Evolutionary conservation across 2,797 vertebrate genomes (phyloP).

Genomic region (Astyanax mexicanus): DNA sequence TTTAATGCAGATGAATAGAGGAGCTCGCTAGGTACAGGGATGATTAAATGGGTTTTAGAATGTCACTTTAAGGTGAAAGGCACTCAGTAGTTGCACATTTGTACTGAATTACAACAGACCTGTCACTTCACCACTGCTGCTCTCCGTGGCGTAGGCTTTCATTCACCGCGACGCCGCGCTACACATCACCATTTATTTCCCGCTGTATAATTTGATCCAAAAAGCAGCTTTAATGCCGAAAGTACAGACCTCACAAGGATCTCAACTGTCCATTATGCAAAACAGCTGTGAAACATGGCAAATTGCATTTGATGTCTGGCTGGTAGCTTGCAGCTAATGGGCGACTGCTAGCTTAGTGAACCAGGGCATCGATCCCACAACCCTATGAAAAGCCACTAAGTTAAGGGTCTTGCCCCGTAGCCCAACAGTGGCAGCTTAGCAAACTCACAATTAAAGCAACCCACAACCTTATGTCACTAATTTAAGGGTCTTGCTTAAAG

Average conservation of each 20-base stretch:
- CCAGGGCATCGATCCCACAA: too few relatives aligned
- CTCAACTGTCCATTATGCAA: conserved; percentile 43
- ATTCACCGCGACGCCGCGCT: conserved; percentile 15
- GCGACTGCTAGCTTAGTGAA: too few relatives aligned
- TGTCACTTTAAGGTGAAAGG: conserved; percentile 48
- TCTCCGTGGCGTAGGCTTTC: conserved; percentile 27
- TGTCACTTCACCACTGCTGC: conserved; percentile 41
- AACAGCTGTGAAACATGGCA: conserved; percentile 41
- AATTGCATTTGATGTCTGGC: conserved; percentile 33
- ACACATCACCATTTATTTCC: conserved; percentile 48
- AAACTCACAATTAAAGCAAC: too few relatives aligned
- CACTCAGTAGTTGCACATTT: conserved; percentile 26
- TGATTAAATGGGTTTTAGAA: conserved; percentile 51
- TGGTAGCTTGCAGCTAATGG: conserved; percentile 44
- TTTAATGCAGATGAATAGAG: conserved; percentile 47
- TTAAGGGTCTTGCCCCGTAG: too few relatives aligned
- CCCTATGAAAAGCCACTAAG: too few relatives aligned
- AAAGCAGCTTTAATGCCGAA: conserved; percentile 28
- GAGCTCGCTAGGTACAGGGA: conserved; percentile 13
- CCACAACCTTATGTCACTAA: too few relatives aligned
- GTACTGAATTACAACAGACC: conserved; percentile 46
- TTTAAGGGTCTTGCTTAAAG: too few relatives aligned
- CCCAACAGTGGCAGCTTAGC: too few relatives aligned
- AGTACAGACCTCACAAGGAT: conserved; percentile 36
- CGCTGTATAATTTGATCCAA: conserved; percentile 43